Evolutionary conservation across 2,113 vertebrate genomes (phyloP).

Genomic region (Oostethus manadensis): DNA sequence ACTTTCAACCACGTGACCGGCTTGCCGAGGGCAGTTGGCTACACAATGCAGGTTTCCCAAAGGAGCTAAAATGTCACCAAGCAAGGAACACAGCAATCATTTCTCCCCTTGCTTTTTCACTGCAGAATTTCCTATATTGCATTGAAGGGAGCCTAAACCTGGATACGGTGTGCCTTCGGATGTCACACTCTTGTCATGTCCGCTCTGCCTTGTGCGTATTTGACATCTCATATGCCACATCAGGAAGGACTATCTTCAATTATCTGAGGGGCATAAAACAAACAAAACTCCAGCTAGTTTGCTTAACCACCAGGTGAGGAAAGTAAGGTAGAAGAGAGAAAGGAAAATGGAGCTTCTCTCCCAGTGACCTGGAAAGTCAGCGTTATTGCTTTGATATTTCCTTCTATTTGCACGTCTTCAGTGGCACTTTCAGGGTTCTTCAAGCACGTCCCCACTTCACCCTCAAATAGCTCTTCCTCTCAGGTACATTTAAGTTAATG

Average conservation of each 20-base stretch:
- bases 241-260: constrained; percentile 35
- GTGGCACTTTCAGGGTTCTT: constrained; percentile 21
- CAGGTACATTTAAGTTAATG: constrained; percentile 53
- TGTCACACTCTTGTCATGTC: constrained; percentile 1
- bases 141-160: constrained; percentile 44
- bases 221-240: constrained; percentile 49
- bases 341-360: constrained; percentile 29
- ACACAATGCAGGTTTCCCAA: constrained; percentile 26
- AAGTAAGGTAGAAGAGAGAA: constrained; percentile 3
- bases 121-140: constrained; percentile 14
- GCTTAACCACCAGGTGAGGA: constrained; percentile 10
- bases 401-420: constrained; percentile 45
- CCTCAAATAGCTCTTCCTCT: constrained; percentile 17
- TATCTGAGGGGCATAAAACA: constrained; percentile 46
- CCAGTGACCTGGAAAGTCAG: constrained; percentile 56
- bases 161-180: constrained; percentile 15
- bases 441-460: constrained; percentile 11
- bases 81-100: constrained; percentile 37
- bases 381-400: constrained; percentile 57
- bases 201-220: constrained; percentile 9
- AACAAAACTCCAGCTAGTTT: constrained; percentile 31
- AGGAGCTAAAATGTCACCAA: constrained; percentile 47
- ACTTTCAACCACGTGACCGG: constrained; percentile 22
- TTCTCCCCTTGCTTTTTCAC: constrained; percentile 7
- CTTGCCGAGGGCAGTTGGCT: constrained; percentile 27